Base-by-base conservation (phyloP, 2,888 invertebrate genomes). In the Camponotus fellah region DNA sequence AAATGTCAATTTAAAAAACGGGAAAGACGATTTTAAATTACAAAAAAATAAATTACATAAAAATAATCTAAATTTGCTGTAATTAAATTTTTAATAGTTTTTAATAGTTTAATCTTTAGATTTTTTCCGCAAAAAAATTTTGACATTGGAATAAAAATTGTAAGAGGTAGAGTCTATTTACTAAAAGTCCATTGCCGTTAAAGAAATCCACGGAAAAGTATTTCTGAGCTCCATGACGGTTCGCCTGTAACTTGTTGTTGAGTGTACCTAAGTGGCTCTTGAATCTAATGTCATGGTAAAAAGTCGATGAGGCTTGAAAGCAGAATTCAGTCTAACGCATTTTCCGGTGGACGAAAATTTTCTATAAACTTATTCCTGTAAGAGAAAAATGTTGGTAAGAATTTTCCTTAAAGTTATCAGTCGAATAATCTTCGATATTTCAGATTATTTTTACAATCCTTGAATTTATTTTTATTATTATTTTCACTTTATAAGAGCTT, bases 191-290 rank as follows among this genome's bases (percentile, higher is more conserved):
- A 65, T 49, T 21, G 49, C 14, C 17, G 21, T 43, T 64, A 14
- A 46, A 43, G 40, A 58, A 46, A 49, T 62, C 32, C 53, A 46
- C 43, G 17, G n/a, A 34, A 60, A 84, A 65, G 26, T 82, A 65
- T 68, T 72, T 65, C 64, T 32, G 32, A 10, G 14, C 72, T 69
- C 49, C 43, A 43, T 56, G 66, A 56, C 40, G 40, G 26, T 56
- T 75, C 69, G 66, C 8, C 46, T 46, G 74, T 81, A 72, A 83
- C 60, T 66, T 75, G 56, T 79, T 56, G 76, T 68, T 68, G 60
- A 81, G 58, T 77, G 66, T 81, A 74, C 64, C 62, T 66, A 86
- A 86, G 64, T 76, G 84, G 49, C 80, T 56, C 72, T 86, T 76
- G 64, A 71, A 37, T 86, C 66, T 58, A 72, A 76, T 32, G 64